Conservation (phyloP, 2,888 invertebrate genomes). For the Conchocele bisecta region DNA sequence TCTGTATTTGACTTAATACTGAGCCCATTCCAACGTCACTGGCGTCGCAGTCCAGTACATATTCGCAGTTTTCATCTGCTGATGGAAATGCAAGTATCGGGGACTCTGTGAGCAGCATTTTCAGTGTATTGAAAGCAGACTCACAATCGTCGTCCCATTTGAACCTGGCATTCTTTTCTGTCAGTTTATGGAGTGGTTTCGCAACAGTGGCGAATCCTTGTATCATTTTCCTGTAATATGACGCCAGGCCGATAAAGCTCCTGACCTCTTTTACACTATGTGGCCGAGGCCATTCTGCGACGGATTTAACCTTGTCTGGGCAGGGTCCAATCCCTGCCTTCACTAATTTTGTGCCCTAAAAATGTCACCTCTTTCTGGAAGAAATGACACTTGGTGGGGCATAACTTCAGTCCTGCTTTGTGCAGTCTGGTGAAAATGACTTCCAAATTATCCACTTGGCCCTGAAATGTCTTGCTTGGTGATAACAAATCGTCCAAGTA, state of each 20-base stretch:
- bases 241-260: not conserved
- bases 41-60: not conserved
- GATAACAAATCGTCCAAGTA: not conserved
- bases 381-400: constrained; percentile 1
- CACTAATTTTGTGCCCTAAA: constrained; percentile 25
- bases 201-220: not conserved
- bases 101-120: not conserved
- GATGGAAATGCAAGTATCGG: not conserved
- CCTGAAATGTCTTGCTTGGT: constrained; percentile 5
- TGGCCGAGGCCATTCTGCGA: not conserved
- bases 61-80: not conserved
- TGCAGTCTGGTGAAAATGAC: not conserved
- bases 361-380: constrained; percentile 10
- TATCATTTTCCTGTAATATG: not conserved
- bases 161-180: not conserved
- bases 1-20: not conserved
- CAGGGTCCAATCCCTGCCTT: constrained; percentile 12
- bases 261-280: not conserved
- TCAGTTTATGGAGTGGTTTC: not conserved
- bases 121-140: not conserved
- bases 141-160: not conserved
- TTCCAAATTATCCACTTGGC: constrained; percentile 3
- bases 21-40: not conserved
- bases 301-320: constrained; percentile 2
- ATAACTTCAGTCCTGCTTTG: constrained; percentile 12